Percentiles rank a stretch among this genome's conserved stretches.
These are phyloP conservation scores for Dasyurus viverrinus DNA, from an alignment of 2,113 vertebrate genomes.

Conservation along the genomic window DNA sequence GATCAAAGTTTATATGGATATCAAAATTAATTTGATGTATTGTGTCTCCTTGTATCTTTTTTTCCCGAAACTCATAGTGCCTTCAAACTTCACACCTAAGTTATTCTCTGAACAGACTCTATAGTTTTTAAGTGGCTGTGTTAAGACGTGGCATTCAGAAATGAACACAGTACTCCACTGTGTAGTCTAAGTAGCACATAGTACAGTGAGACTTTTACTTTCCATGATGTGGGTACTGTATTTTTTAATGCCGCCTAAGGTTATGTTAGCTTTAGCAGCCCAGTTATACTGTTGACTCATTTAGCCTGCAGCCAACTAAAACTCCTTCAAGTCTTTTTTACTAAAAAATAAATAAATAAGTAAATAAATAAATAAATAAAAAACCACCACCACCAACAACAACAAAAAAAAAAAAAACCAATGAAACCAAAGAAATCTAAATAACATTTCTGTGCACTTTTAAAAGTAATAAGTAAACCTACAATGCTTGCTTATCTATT, in stretches of 20 bases:
- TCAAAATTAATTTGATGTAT: not conserved
- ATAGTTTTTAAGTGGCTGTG: not conserved
- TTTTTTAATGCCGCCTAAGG: not conserved
- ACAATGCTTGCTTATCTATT: not conserved
- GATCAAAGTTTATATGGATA: too few relatives aligned
- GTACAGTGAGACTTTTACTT: not conserved
- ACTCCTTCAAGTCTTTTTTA: not conserved
- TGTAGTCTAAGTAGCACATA: not conserved
- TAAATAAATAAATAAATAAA: too few relatives aligned
- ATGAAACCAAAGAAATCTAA: not conserved
- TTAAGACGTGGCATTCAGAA: not conserved
- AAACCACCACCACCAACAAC: too few relatives aligned
- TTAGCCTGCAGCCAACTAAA: not conserved
- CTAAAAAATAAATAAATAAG: too few relatives aligned
- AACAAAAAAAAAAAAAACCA: not conserved
- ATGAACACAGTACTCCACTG: not conserved
- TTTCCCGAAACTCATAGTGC: not conserved
- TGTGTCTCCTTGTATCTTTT: not conserved
- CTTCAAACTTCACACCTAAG: not conserved
- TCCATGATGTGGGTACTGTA: not conserved
- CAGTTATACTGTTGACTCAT: not conserved
- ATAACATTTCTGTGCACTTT: not conserved
- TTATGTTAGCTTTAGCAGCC: not conserved
- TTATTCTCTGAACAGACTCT: not conserved
- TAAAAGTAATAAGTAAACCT: not conserved